phyloP scores from a whole-genome alignment of 2,888 invertebrate genomes.

The Pedicia rivosa region DNA sequence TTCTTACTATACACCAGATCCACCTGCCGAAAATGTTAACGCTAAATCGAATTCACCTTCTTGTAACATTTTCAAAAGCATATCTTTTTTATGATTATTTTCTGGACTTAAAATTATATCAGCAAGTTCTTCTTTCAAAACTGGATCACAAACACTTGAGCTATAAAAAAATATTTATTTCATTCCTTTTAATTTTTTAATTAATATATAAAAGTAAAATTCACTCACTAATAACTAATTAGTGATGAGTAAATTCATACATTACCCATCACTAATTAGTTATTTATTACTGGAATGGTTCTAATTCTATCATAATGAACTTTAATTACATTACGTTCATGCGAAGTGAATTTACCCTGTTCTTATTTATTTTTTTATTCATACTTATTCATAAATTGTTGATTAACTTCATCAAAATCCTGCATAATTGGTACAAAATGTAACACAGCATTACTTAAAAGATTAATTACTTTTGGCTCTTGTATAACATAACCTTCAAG shows the following conservation, averaged over 20 bases:
- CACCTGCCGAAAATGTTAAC: conserved; percentile 59
- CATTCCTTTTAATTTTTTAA: neutral
- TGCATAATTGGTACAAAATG: conserved; percentile 54
- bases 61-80: conserved; percentile 47
- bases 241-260: no score
- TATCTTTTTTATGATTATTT: conserved; percentile 18
- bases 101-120: conserved; percentile 38
- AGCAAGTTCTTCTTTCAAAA: conserved; percentile 40
- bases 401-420: conserved; percentile 19
- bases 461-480: conserved; percentile 43
- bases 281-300: no score
- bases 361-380: no score
- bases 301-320: no score
- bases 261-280: no score
- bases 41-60: conserved; percentile 53
- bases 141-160: conserved; percentile 25
- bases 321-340: no score
- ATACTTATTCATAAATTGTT: conserved; percentile 22
- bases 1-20: conserved; percentile 41
- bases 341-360: no score
- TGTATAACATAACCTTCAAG: conserved; percentile 50
- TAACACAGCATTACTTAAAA: conserved; percentile 56
- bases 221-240: neutral
- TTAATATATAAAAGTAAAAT: neutral
- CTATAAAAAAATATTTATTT: conserved; percentile 13